phyloP scores from a whole-genome alignment of 2,113 vertebrate genomes.

The Thomomys bottae region DNA sequence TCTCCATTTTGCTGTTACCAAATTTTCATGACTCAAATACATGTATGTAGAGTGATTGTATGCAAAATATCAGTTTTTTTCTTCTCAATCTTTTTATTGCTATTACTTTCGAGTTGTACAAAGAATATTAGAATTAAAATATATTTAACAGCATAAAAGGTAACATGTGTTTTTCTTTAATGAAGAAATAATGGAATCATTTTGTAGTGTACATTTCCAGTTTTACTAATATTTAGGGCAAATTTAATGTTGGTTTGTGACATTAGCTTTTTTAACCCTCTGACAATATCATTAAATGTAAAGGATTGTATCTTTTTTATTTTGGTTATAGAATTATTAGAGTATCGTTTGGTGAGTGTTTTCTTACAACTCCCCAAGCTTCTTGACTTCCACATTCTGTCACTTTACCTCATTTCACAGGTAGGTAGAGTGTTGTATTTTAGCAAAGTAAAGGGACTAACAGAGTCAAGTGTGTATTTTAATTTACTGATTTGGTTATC shows the following conservation, averaged over 20 bases:
- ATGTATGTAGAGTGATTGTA: not conserved
- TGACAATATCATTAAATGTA: conserved; percentile 28
- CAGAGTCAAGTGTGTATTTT: not conserved
- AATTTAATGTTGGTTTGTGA: not conserved
- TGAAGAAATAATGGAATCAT: not conserved
- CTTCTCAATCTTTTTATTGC: too few relatives aligned
- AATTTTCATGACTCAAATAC: not conserved
- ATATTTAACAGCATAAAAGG: too few relatives aligned
- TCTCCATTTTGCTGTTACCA: conserved; percentile 22
- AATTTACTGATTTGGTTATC: not conserved
- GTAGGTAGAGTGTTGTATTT: not conserved
- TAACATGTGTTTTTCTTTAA: not conserved
- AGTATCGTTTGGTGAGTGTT: not conserved
- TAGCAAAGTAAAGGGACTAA: not conserved
- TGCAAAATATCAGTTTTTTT: conserved; percentile 24
- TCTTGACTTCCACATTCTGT: not conserved
- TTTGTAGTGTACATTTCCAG: not conserved
- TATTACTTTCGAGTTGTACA: too few relatives aligned
- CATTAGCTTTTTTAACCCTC: conserved; percentile 29
- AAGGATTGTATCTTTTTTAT: conserved; percentile 23
- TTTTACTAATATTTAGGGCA: conserved; percentile 45
- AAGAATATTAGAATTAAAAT: too few relatives aligned
- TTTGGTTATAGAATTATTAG: conserved; percentile 28
- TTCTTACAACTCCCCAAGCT: not conserved
- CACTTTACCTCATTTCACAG: conserved; percentile 24